Percentiles rank a stretch among this genome's conserved stretches.
Evolutionary conservation across 2,888 invertebrate species (phyloP).

Genomic region (Carterocephalus palaemon): DNA sequence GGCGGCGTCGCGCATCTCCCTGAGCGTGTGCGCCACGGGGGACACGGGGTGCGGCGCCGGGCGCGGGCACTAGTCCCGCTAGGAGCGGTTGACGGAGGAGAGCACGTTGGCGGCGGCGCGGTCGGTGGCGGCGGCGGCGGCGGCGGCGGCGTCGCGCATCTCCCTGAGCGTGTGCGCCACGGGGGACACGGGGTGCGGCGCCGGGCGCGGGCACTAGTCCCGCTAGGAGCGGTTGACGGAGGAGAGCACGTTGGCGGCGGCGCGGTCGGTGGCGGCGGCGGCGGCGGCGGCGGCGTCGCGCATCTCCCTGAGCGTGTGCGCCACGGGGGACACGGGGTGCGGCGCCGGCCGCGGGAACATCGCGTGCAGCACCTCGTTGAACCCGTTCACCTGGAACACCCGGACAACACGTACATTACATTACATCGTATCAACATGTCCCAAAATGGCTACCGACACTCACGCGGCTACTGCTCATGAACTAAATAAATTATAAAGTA

Average conservation of each 20-base stretch:
- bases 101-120: constrained; percentile 79
- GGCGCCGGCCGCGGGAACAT: constrained; percentile 81
- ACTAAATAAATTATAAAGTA: no score
- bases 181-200: constrained; percentile 27
- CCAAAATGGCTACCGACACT: no score
- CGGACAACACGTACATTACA: no score
- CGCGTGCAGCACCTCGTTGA: constrained; percentile 87
- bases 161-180: constrained; percentile 65
- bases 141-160: constrained; percentile 88
- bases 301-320: constrained; percentile 76
- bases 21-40: constrained; percentile 52
- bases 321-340: constrained; percentile 37
- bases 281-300: constrained; percentile 90
- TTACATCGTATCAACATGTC: no score
- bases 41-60: no score
- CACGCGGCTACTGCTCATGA: no score
- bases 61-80: constrained; percentile 43
- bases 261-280: constrained; percentile 88
- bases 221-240: constrained; percentile 69
- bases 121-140: constrained; percentile 88
- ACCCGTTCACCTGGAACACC: constrained; percentile 81
- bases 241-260: constrained; percentile 81
- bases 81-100: constrained; percentile 66
- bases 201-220: constrained; percentile 31
- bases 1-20: constrained; percentile 86